Evolutionary conservation across 2,888 invertebrate species (phyloP).

Genomic region (Patella ulyssiponensis): DNA sequence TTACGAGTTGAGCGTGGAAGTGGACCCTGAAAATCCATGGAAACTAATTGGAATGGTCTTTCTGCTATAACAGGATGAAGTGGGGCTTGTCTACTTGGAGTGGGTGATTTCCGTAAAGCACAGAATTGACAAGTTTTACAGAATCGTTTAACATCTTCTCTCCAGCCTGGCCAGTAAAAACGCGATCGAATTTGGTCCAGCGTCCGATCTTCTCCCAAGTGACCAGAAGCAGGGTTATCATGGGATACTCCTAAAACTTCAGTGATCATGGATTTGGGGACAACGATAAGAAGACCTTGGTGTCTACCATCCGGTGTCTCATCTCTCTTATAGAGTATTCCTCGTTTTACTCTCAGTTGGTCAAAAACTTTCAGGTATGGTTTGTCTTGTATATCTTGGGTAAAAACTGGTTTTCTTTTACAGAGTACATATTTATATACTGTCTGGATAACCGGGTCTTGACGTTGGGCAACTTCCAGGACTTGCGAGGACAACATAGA

Average conservation of each 20-base stretch:
- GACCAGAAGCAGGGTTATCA: too few relatives aligned
- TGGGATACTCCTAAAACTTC: too few relatives aligned
- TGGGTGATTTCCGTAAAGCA: neutral
- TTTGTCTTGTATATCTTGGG: too few relatives aligned
- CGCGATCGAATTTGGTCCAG: too few relatives aligned
- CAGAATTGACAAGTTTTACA: neutral
- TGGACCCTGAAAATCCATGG: constrained; percentile 3
- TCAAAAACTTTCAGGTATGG: neutral
- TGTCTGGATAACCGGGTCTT: too few relatives aligned
- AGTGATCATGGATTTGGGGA: neutral
- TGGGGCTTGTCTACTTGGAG: neutral
- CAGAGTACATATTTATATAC: too few relatives aligned
- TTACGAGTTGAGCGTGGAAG: neutral
- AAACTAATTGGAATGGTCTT: neutral
- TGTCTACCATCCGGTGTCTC: neutral
- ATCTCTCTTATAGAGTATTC: neutral
- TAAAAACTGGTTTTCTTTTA: too few relatives aligned
- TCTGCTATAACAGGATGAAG: neutral
- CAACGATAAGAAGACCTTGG: neutral
- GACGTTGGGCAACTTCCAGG: too few relatives aligned
- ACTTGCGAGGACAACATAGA: too few relatives aligned
- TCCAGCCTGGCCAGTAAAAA: too few relatives aligned
- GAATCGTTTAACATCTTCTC: neutral
- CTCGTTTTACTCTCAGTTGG: neutral
- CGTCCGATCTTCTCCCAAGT: too few relatives aligned